Evolutionary conservation across 2,113 vertebrate species (phyloP), one percentile per base, ranked within the genome.

Genomic region (Caloenas nicobarica): DNA sequence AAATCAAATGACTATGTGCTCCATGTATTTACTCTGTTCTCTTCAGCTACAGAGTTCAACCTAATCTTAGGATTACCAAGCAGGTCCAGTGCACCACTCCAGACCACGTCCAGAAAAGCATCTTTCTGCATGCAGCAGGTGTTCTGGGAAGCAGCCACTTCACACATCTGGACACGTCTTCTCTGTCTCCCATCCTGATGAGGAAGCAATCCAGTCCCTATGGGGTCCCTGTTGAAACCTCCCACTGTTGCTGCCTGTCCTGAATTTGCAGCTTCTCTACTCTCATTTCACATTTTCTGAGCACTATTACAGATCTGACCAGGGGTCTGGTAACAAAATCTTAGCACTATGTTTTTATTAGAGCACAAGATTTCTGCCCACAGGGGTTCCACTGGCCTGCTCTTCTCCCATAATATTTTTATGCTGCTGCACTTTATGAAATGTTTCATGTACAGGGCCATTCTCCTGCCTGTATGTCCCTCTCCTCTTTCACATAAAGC

Each of bases 231-330:
- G 10, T 28, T 82, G 68, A 88, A 94, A 54, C 54, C 56, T 83
- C 64, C 48, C 60, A 78, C 68, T 86, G 82, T 25, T 58, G 21
- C 60, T 77, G 60, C 42, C 80, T 86, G 23, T 86, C 79, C 72
- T 74, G 86, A 90, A 95, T 88, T 92, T 93, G 60, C 91, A 95
- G 69, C 48, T 88, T 84, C 82, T 84, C 77, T 31, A 19, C 29
- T 91, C 83, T 83, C 57, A 78, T 78, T 97, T 93, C 72, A 42
- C 77, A 57, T 92, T 81, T 93, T 34, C 86, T 92, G 80, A 89
- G 86, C 56, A 25, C 83, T 71, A 78, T 91, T 68, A 92, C 5
- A 1, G 9, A 34, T 68, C 94, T 64, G 76, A 86, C 80, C 53
- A 5, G 88, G 88, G 77, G 64, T 65, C 18, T 86, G 51, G 57